A percentile compares a stretch with the other conserved stretches of the same genome.
These are phyloP conservation scores for Neodiprion lecontei DNA, from an alignment of 1,140 invertebrate species.

Conservation along the genomic window DNA sequence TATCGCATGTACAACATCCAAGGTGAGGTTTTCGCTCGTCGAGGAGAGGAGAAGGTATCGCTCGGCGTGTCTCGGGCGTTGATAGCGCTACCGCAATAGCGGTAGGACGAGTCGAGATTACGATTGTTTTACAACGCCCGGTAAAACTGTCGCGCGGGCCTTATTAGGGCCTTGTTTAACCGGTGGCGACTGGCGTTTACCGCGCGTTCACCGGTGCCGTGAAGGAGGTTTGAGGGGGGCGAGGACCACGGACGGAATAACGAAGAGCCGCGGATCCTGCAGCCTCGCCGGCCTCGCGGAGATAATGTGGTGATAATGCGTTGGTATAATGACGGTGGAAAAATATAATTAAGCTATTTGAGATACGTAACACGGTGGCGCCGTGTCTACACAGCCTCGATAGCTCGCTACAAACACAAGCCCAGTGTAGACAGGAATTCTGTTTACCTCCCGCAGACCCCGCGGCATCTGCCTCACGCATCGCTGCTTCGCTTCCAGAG, in stretches of 20 bases:
- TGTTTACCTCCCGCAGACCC: conserved; percentile 28
- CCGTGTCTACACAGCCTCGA: background rate
- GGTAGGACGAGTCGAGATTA: conserved; percentile 59
- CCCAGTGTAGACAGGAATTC: no score
- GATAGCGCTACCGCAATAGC: conserved; percentile 31
- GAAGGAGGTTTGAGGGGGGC: background rate
- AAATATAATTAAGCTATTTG: conserved; percentile 21
- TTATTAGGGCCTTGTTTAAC: conserved; percentile 44
- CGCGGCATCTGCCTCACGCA: conserved; percentile 15
- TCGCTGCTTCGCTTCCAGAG: background rate
- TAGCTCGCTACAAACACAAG: no score
- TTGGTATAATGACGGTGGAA: conserved; percentile 1
- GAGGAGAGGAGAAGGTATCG: no score
- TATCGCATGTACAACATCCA: no score
- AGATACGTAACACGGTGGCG: conserved; percentile 25
- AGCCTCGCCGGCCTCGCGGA: no score
- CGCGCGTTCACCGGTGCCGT: conserved; percentile 17
- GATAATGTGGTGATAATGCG: conserved; percentile 12
- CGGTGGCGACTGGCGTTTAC: background rate
- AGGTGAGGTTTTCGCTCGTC: no score
- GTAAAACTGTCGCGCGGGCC: conserved; percentile 56
- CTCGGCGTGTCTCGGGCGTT: background rate
- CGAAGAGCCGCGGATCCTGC: no score
- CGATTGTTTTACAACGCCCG: conserved; percentile 60
- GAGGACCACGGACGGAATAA: no score